phyloP scores from a whole-genome alignment of 2,797 vertebrate genomes.

The Leptatherina wallacei region DNA sequence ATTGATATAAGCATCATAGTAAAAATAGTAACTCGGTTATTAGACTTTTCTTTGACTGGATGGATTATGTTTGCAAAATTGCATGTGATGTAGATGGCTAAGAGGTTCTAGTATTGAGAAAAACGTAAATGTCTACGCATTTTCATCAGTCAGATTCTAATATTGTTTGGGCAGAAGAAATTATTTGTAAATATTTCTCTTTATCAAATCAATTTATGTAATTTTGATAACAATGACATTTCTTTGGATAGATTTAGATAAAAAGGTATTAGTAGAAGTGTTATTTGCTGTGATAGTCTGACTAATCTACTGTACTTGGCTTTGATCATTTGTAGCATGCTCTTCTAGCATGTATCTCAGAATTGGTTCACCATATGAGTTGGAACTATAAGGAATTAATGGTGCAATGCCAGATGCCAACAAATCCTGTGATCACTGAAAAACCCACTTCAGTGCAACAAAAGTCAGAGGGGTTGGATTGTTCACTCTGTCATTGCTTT shows the following conservation, averaged over 20 bases:
- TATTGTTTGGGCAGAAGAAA: background rate
- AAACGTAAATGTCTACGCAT: no score
- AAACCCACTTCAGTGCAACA: slow-evolving; percentile 53
- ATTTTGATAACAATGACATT: background rate
- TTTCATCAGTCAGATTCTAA: background rate
- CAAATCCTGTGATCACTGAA: slow-evolving; percentile 47
- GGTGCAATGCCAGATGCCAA: slow-evolving; percentile 49
- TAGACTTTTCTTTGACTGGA: no score
- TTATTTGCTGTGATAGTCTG: background rate
- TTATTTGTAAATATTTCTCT: background rate
- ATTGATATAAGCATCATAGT: no score
- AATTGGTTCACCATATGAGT: slow-evolving; percentile 59
- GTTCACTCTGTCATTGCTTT: slow-evolving; percentile 5
- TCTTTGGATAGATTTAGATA: no score
- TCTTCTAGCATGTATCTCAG: slow-evolving; percentile 29
- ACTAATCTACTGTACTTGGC: slow-evolving; percentile 13
- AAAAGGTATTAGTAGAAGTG: no score
- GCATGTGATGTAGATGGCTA: background rate
- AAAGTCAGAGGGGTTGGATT: slow-evolving; percentile 4
- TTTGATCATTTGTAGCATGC: slow-evolving; percentile 19
- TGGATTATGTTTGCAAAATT: background rate
- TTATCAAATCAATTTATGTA: background rate
- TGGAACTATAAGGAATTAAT: slow-evolving; percentile 52
- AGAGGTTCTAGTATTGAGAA: background rate
- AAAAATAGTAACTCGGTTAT: no score